These are phyloP conservation scores for Sebastes taczanowskii DNA, from an alignment of 2,797 vertebrate species.

Conservation along the genomic window DNA sequence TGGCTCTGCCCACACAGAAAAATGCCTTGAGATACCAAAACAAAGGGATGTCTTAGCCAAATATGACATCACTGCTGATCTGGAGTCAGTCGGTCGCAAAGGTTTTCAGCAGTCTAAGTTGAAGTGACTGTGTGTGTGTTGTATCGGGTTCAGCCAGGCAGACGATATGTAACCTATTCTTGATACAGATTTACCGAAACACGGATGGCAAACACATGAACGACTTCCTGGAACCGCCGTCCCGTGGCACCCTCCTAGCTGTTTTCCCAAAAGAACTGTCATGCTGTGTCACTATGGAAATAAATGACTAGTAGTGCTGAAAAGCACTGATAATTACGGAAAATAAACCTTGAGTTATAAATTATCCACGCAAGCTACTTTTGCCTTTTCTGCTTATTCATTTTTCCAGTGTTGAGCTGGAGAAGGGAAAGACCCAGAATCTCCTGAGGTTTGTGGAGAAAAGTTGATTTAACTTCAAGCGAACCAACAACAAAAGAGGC, in stretches of 20 bases:
- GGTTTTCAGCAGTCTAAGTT: conserved; percentile 10
- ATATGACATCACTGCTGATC: conserved; percentile 49
- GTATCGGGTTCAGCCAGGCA: conserved; percentile 32
- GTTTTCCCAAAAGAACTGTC: conserved; percentile 60
- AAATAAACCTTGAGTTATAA: conserved; percentile 52
- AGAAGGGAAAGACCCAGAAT: conserved; percentile 55
- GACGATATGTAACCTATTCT: conserved; percentile 54
- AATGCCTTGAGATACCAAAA: conserved; percentile 44
- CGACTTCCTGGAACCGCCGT: conserved; percentile 69
- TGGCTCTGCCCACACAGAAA: conserved; percentile 16
- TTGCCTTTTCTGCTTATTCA: conserved; percentile 41
- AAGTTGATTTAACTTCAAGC: conserved; percentile 32
- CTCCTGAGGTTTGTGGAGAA: conserved; percentile 55
- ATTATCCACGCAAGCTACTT: conserved; percentile 42
- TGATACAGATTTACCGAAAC: conserved; percentile 68
- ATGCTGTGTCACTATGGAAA: conserved; percentile 71
- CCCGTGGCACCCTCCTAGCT: conserved; percentile 24
- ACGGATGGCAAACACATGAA: conserved; percentile 54
- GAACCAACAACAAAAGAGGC: conserved; percentile 20
- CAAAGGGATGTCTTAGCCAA: conserved; percentile 38
- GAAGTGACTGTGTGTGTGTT: not conserved
- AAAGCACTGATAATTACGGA: conserved; percentile 61
- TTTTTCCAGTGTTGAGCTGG: conserved; percentile 40
- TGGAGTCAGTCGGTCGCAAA: conserved; percentile 26
- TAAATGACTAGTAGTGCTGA: conserved; percentile 48